Base-by-base conservation (phyloP, 2,113 vertebrate species). In the Leptobrachium leishanense region DNA sequence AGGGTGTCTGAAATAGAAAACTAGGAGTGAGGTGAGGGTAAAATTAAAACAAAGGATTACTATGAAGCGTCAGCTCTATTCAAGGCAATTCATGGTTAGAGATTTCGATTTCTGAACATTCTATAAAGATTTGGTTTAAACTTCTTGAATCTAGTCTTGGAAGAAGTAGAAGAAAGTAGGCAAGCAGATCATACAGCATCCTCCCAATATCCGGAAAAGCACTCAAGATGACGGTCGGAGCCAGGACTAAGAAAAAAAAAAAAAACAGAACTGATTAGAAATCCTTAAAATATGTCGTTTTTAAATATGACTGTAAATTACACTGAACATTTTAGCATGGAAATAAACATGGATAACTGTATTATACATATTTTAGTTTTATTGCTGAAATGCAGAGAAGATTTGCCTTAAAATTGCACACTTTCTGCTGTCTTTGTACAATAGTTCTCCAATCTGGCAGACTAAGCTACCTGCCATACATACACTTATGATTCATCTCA, bases 191-290 rank as follows among this genome's bases (percentile, higher is more conserved):
- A 81, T 82, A 81, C 82, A 88, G 87, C 82, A 77, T 75, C 41
- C 53, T 66, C 59, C 39, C 64, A 70, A 72, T 9, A 43, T 44
- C 10, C 55, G 10, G 55, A 39, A 39, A 7, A 54, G 12, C 83
- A 86, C 87, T 91, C 88, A 91, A 50, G 86, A 85, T 11, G 83
- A 88, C 2, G 85, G 82, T 79, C 85, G 76, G 31, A 93, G 87
- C 93, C 94, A 94, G 40, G 90, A 89, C 94, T 95, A 57, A 10
- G 84, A 83, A 84, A 84, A 53, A 66, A 85, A 15, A 57, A 53
- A 43, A n/a, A 46, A 65, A 67, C 8, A 43, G 0, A 42, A 20
- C 8, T 50, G 4, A 50, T 50, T 50, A 50, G 0, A 31, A 31
- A 31, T 31, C 20, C 20, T 31, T 31, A 31, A 31, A 31, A 31